These are phyloP conservation scores for Pelmatolapia mariae DNA, from an alignment of 2,113 vertebrate genomes.

Conservation along the genomic window DNA sequence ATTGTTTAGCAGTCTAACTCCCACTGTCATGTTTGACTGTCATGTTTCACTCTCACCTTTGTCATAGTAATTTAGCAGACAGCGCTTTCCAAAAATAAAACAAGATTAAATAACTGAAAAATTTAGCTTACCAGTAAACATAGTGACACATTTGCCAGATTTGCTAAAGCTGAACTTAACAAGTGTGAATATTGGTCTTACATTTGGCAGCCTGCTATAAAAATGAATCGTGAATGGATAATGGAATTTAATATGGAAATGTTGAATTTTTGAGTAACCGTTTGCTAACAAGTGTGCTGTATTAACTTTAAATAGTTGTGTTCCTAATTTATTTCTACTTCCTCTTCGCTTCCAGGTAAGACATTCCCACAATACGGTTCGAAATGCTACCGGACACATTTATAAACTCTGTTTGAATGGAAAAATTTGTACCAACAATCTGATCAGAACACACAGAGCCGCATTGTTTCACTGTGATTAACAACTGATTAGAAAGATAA, in stretches of 20 bases:
- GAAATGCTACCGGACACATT: not conserved
- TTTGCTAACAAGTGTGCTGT: not conserved
- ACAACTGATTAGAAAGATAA: not conserved
- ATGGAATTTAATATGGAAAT: not conserved
- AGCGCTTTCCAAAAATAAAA: not conserved
- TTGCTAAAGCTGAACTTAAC: not conserved
- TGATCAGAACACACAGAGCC: not conserved
- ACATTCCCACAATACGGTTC: not conserved
- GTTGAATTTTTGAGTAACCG: not conserved
- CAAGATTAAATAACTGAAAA: not conserved
- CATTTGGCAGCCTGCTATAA: not conserved
- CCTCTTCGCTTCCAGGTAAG: fast-evolving
- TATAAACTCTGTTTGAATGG: not conserved
- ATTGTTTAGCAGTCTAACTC: not conserved
- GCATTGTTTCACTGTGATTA: not conserved
- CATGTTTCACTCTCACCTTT: not conserved
- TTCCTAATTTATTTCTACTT: not conserved
- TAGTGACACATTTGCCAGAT: not conserved
- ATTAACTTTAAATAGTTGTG: not conserved
- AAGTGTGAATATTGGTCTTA: not conserved
- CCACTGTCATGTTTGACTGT: not conserved
- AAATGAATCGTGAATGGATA: not conserved
- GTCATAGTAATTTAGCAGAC: not conserved
- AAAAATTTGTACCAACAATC: not conserved
- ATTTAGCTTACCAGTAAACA: not conserved